phyloP scores from a whole-genome alignment of 2,113 vertebrate species.

The Butorides virescens region DNA sequence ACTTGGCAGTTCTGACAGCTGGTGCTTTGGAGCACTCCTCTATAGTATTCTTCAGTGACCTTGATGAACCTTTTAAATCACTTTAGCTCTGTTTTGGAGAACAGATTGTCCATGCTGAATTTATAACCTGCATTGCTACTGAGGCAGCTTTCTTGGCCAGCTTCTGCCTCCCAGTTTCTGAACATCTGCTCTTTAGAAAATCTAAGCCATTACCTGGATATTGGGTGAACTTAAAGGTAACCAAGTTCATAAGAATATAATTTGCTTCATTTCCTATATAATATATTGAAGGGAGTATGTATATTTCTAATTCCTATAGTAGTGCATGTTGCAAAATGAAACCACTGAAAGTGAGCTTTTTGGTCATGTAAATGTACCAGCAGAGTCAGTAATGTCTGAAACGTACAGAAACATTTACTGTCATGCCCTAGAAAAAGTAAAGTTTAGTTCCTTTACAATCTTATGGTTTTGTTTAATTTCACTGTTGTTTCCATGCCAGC shows the following conservation, averaged over 20 bases:
- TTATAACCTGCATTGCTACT: slow-evolving; percentile 40
- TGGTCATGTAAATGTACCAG: neutral
- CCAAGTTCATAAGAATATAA: neutral
- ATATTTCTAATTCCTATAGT: neutral
- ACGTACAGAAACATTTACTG: neutral
- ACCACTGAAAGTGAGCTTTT: neutral
- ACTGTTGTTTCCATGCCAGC: neutral
- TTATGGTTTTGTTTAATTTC: neutral
- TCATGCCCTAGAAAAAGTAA: neutral
- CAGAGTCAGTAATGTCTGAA: neutral
- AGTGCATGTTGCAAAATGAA: neutral
- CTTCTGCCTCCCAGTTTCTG: slow-evolving; percentile 2
- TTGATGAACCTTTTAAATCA: slow-evolving; percentile 54
- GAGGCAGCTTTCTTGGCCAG: slow-evolving; percentile 21
- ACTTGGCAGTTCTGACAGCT: slow-evolving; percentile 36
- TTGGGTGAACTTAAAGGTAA: neutral
- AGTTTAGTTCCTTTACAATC: neutral
- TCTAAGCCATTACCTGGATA: slow-evolving; percentile 5
- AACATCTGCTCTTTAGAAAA: slow-evolving; percentile 47
- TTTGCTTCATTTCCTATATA: neutral
- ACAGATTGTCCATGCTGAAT: slow-evolving; percentile 47
- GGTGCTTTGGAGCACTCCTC: slow-evolving; percentile 25
- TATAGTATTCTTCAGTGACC: slow-evolving; percentile 29
- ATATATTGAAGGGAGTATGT: neutral
- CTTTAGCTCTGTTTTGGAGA: slow-evolving; percentile 50